Evolutionary conservation across 1,140 invertebrate genomes (phyloP).

Genomic region (Bombus waltoni): DNA sequence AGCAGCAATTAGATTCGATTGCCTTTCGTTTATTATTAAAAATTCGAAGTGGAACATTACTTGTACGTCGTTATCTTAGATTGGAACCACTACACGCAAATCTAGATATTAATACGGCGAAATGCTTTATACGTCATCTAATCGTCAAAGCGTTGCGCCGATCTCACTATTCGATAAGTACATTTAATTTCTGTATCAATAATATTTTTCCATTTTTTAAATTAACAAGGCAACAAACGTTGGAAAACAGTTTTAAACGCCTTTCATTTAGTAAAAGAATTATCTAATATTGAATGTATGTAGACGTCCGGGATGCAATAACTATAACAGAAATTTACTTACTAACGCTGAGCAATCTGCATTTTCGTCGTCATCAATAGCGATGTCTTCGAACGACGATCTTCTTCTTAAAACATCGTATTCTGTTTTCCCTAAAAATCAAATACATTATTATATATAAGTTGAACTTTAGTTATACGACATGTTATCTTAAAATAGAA

Average conservation of each 20-base stretch:
- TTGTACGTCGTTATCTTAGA: slow-evolving; percentile 41
- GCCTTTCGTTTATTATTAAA: slow-evolving; percentile 37
- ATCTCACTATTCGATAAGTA: no score
- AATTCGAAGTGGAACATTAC: slow-evolving; percentile 48
- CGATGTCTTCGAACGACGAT: slow-evolving; percentile 49
- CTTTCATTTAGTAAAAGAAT: not conserved
- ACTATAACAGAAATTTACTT: slow-evolving; percentile 26
- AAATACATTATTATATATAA: not conserved
- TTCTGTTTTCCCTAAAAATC: slow-evolving; percentile 48
- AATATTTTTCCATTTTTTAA: not conserved
- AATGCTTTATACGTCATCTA: slow-evolving; percentile 26
- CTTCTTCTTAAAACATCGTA: slow-evolving; percentile 60
- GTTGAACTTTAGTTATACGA: not conserved
- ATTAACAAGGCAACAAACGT: not conserved
- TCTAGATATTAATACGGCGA: not conserved
- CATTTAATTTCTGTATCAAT: not conserved
- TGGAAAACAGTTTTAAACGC: not conserved
- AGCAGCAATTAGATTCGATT: slow-evolving; percentile 5
- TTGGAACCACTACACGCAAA: slow-evolving; percentile 20
- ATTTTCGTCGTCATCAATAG: slow-evolving; percentile 59
- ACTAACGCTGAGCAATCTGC: slow-evolving; percentile 56
- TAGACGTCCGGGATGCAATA: not conserved
- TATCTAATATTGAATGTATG: not conserved
- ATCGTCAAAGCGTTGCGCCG: slow-evolving; percentile 27
- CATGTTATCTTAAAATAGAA: not conserved